phyloP scores from a whole-genome alignment of 2,797 vertebrate genomes.

The Catostomus latipinnis region DNA sequence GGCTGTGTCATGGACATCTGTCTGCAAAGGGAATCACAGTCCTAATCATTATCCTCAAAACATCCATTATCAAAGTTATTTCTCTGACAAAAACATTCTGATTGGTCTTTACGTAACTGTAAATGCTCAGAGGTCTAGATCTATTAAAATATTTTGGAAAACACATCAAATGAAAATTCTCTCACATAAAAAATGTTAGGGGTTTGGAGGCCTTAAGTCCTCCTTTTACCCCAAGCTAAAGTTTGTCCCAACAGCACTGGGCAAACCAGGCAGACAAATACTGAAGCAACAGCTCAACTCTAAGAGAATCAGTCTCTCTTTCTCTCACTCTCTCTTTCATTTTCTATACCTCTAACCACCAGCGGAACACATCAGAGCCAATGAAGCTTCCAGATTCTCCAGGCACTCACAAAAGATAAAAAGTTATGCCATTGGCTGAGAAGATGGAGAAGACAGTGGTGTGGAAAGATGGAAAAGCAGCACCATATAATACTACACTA shows the following conservation, averaged over 20 bases:
- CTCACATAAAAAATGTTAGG: conserved; percentile 47
- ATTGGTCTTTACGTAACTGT: conserved; percentile 47
- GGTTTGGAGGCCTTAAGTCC: conserved; percentile 44
- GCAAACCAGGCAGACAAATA: background rate
- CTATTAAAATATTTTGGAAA: conserved; percentile 51
- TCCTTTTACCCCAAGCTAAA: conserved; percentile 8
- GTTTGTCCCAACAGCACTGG: background rate
- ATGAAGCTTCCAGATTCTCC: conserved; percentile 32
- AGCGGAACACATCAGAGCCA: conserved; percentile 29
- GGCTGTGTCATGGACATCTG: no score
- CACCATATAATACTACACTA: conserved; percentile 37
- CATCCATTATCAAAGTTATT: conserved; percentile 4
- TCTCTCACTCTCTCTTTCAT: conserved; percentile 39
- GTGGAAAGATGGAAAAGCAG: conserved; percentile 28
- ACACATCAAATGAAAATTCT: conserved; percentile 64
- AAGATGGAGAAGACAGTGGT: conserved; percentile 16
- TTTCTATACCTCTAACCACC: conserved; percentile 40
- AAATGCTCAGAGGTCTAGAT: conserved; percentile 49
- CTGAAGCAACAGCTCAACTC: background rate
- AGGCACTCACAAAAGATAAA: conserved; percentile 21
- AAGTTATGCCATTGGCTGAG: conserved; percentile 35
- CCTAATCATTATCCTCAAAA: conserved; percentile 17
- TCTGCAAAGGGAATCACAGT: background rate
- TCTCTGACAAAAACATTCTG: conserved; percentile 11
- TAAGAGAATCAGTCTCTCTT: conserved; percentile 40